Evolutionary conservation across 2,888 invertebrate species (phyloP).

Genomic region (Lycophotia porphyrea): DNA sequence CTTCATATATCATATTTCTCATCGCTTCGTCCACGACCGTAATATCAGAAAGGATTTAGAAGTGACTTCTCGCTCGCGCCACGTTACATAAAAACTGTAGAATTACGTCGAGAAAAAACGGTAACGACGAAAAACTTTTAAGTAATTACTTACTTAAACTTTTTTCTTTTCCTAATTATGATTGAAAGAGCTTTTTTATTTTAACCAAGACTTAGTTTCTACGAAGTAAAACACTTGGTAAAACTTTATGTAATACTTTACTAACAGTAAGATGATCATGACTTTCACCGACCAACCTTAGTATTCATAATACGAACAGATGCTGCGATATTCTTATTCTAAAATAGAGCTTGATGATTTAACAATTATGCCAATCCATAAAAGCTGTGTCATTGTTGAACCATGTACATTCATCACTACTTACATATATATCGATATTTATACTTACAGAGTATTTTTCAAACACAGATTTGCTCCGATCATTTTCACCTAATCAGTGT

Average conservation of each 20-base stretch:
- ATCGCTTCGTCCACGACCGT: constrained; percentile 15
- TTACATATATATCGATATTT: neutral
- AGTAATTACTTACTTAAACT: constrained; percentile 53
- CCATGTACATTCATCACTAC: neutral
- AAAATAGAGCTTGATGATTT: neutral
- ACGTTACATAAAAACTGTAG: constrained; percentile 8
- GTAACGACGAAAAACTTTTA: constrained; percentile 35
- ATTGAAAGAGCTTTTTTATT: constrained; percentile 42
- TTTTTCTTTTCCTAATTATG: constrained; percentile 50
- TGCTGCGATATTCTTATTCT: neutral
- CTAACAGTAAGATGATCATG: neutral
- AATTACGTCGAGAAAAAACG: constrained; percentile 35
- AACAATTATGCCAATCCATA: neutral
- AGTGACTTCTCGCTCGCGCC: constrained; percentile 34
- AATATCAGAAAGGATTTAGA: constrained; percentile 43
- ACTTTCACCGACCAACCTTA: neutral
- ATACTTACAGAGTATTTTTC: constrained; percentile 7
- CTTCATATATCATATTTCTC: constrained; percentile 55
- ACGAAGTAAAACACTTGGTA: neutral
- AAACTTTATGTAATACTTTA: neutral
- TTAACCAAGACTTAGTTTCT: constrained; percentile 16
- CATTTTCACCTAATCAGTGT: constrained; percentile 25
- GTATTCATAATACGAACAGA: neutral
- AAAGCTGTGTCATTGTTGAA: neutral
- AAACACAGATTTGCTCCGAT: constrained; percentile 4